These are phyloP conservation scores for Diaphora mendica DNA, from an alignment of 2,888 invertebrate species.

Conservation along the genomic window DNA sequence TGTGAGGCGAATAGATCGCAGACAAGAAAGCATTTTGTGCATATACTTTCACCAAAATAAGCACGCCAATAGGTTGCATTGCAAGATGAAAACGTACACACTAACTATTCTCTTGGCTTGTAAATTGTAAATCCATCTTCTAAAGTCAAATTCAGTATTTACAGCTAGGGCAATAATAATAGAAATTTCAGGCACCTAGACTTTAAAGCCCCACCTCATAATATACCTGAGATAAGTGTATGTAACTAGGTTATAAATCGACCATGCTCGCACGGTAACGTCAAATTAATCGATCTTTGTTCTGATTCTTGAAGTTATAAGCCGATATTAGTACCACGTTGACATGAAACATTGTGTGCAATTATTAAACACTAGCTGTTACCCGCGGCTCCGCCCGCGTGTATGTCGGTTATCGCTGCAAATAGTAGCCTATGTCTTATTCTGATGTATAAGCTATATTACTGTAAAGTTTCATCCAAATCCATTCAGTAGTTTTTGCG, in stretches of 20 bases:
- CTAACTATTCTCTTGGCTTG: constrained; percentile 54
- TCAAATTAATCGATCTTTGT: constrained; percentile 51
- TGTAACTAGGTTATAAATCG: constrained; percentile 46
- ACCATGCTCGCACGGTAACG: constrained; percentile 39
- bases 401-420: too few species aligned
- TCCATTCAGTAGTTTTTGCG: too few species aligned
- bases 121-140: constrained; percentile 44
- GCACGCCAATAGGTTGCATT: constrained; percentile 74
- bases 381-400: too few species aligned
- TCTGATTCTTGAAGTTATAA: constrained; percentile 22
- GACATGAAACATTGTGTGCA: constrained; percentile 18
- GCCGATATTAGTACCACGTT: constrained; percentile 1
- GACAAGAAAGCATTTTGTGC: constrained; percentile 71
- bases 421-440: too few species aligned
- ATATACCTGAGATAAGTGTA: constrained; percentile 43
- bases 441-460: too few species aligned
- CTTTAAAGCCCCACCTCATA: constrained; percentile 20
- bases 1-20: constrained; percentile 55
- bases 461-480: too few species aligned
- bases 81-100: constrained; percentile 64
- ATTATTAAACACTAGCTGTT: too few species aligned
- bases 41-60: constrained; percentile 80
- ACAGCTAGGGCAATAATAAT: constrained; percentile 11
- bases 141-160: constrained; percentile 20
- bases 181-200: constrained; percentile 28